A percentile compares a stretch with the other conserved stretches of the same genome.
These are phyloP conservation scores for Centrocercus urophasianus DNA, from an alignment of 2,113 vertebrate genomes.

Conservation along the genomic window DNA sequence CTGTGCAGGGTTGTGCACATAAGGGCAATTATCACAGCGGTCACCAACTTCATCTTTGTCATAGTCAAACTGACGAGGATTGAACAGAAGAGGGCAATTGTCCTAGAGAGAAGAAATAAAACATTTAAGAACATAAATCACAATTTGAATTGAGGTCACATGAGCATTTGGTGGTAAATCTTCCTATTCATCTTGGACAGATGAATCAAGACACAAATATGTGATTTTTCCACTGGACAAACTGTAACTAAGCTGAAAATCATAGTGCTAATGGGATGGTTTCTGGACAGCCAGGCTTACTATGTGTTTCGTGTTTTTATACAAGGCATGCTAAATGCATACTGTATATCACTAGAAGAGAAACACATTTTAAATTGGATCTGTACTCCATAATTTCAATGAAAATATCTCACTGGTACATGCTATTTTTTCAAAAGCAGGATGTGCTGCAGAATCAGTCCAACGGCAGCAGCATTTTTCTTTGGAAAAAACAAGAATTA, in stretches of 20 bases:
- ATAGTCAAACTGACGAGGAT: slow-evolving; percentile 94
- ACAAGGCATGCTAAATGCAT: background rate
- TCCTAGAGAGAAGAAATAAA: slow-evolving; percentile 79
- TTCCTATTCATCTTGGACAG: background rate
- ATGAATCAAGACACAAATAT: background rate
- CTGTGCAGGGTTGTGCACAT: slow-evolving; percentile 95
- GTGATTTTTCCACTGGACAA: background rate
- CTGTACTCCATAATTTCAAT: background rate
- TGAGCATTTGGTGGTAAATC: background rate
- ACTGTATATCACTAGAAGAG: background rate
- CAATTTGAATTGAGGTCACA: background rate
- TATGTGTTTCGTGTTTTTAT: background rate
- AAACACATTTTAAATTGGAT: background rate
- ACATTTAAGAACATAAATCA: background rate
- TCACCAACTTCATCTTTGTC: slow-evolving; percentile 98
- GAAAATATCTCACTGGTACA: background rate
- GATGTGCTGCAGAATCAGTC: background rate
- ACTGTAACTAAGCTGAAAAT: background rate
- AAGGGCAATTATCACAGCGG: slow-evolving; percentile 96
- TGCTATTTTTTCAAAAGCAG: background rate
- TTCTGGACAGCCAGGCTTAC: background rate
- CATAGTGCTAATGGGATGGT: background rate
- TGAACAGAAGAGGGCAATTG: slow-evolving; percentile 95
- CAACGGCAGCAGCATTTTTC: background rate
- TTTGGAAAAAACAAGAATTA: background rate